Percentiles rank a stretch among this genome's conserved stretches.
These are phyloP conservation scores for Lycocerus yunnanus DNA, from an alignment of 2,888 invertebrate species.

Conservation along the genomic window DNA sequence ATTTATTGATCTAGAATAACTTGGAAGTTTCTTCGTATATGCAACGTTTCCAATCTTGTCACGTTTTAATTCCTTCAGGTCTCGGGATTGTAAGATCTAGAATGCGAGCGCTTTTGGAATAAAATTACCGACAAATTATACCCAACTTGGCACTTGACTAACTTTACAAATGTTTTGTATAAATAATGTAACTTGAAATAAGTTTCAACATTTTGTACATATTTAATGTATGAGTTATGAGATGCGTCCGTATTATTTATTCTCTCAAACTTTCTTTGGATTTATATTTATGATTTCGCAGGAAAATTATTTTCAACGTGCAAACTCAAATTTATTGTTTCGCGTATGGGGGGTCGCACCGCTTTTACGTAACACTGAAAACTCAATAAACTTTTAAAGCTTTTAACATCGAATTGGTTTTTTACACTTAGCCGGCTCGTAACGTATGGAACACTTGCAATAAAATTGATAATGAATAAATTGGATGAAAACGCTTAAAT, in stretches of 20 bases:
- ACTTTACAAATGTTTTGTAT: constrained; percentile 6
- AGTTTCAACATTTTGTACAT: neutral
- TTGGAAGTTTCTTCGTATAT: constrained; percentile 31
- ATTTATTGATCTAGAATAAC: constrained; percentile 28
- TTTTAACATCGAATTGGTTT: neutral
- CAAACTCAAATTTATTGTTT: neutral
- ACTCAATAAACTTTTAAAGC: neutral
- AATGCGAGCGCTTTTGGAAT: constrained; percentile 27
- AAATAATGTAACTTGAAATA: neutral
- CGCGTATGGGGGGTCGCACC: neutral
- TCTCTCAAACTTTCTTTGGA: neutral
- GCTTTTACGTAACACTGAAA: neutral
- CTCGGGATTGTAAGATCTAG: constrained; percentile 33
- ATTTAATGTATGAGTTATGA: neutral
- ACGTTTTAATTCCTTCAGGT: constrained; percentile 35
- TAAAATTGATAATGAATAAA: neutral
- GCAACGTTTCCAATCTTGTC: constrained; percentile 40
- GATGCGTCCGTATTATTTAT: neutral
- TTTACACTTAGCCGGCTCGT: neutral
- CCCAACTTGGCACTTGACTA: constrained; percentile 13
- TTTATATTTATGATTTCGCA: neutral
- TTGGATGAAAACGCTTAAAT: neutral
- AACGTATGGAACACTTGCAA: neutral
- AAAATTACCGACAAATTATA: constrained; percentile 26
- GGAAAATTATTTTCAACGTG: neutral